A percentile compares a stretch with the other conserved stretches of the same genome.
Evolutionary conservation across 2,797 vertebrate genomes (phyloP).

Genomic region (Coluber constrictor): DNA sequence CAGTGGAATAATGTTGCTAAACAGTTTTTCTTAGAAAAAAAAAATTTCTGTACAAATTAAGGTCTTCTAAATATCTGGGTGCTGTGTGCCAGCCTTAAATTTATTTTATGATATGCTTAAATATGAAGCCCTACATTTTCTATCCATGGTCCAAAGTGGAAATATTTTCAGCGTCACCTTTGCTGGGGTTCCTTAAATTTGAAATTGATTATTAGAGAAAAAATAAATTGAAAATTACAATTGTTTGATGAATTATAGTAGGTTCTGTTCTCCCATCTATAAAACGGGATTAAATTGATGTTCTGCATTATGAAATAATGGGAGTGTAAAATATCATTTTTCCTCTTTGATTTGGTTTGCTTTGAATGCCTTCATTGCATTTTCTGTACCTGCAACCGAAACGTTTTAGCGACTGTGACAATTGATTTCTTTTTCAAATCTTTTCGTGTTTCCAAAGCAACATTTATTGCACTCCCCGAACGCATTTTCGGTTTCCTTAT

Average conservation of each 20-base stretch:
- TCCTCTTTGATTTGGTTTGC: not conserved
- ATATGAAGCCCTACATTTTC: not conserved
- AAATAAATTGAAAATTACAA: not conserved
- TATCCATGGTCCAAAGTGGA: not conserved
- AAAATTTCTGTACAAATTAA: not conserved
- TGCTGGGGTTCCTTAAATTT: not conserved
- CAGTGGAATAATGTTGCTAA: not conserved
- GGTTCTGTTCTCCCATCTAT: not conserved
- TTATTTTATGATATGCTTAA: not conserved
- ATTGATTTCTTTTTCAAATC: not conserved
- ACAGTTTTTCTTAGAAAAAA: not conserved
- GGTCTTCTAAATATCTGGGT: not conserved
- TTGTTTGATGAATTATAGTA: not conserved
- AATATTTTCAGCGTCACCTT: not conserved
- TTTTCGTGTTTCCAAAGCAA: not conserved
- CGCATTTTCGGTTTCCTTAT: not conserved
- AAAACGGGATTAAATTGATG: not conserved
- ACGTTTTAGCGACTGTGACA: not conserved
- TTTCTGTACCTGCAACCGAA: not conserved
- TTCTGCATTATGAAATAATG: not conserved
- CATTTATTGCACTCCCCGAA: not conserved
- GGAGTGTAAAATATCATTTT: not conserved
- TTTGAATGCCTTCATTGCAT: not conserved
- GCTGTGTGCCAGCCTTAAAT: not conserved
- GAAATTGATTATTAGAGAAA: not conserved